phyloP scores from a whole-genome alignment of 92 coral and sea anemone genomes.

The Meandrina meandrites region DNA sequence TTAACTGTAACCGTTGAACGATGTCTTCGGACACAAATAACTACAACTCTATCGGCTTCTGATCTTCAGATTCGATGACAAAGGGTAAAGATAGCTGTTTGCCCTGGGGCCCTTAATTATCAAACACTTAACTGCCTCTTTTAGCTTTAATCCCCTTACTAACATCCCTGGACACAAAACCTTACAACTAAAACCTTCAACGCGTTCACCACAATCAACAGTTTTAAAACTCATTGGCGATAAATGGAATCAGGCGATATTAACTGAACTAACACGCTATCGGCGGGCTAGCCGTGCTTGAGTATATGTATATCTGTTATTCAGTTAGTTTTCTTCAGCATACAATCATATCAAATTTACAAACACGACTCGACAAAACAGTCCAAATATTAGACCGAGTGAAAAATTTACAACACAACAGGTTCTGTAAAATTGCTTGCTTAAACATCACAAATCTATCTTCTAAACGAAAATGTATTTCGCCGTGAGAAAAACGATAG shows the following conservation, averaged over 20 bases:
- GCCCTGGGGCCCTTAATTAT: constrained; percentile 38
- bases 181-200: background rate
- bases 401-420: constrained; percentile 33
- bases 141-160: constrained; percentile 2
- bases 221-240: constrained; percentile 3
- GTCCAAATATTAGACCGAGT: constrained; percentile 49
- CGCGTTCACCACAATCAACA: background rate
- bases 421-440: constrained; percentile 29
- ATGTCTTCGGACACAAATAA: constrained; percentile 22
- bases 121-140: constrained; percentile 28
- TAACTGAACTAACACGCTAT: background rate
- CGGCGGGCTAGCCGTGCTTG: background rate
- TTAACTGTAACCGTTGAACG: background rate
- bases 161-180: background rate
- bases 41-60: constrained; percentile 31
- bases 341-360: constrained; percentile 42
- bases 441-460: constrained; percentile 36
- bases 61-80: constrained; percentile 36
- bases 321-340: constrained; percentile 36
- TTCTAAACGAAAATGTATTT: constrained; percentile 32
- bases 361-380: constrained; percentile 42
- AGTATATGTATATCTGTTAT: constrained; percentile 2
- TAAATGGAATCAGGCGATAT: background rate
- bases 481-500: background rate
- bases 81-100: constrained; percentile 29